Base-by-base conservation (phyloP, 2,113 vertebrate genomes). In the Pelvicachromis taeniatus region DNA sequence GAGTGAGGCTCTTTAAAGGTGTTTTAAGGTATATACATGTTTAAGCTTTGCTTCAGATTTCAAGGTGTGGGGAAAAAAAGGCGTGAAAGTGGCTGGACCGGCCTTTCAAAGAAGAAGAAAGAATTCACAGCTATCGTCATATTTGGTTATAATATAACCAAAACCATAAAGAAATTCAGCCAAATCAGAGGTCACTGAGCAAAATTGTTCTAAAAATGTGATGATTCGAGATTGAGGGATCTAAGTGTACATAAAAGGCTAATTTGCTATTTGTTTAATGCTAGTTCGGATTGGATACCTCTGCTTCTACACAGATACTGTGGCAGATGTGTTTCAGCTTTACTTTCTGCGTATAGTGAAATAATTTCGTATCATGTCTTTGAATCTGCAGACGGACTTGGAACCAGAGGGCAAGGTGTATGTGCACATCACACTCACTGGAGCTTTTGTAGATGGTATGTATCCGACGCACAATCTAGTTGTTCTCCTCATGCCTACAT, bases 321-420 rank as follows among this genome's bases (percentile, higher is more conserved):
- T 42, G 38, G 35, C 14, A 14, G 23, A 23, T 83, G 19, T 53
- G 16, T 68, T 70, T 70, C n/a, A 17, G 40, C 35, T 81, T 48
- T 4, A 19, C 29, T 54, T 4, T 84, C 31, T 77, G 6, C 11
- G 17, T 19, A 2, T 56, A 31, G 21, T 56, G 19, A 82, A 26
- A 11, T 82, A 26, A 81, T 23, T 59, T 35, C 45, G 2, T 58
- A 26, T 77, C 83, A 16, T 89, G 31, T 88, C 83, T 93, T 21
- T 92, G 55, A 89, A 29, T 87, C 21, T 94, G 80, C 90, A 99
- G 98, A 96, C 99, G 95, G 97, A 99, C 90, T 95, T 99, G 95
- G 99, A 99, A 91, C 99, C 99, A 4, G 98, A 99, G 93, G 99
- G 99, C 29, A 99, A 98, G 93, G 96, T 99, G 35, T 99, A 97